Evolutionary conservation across 2,113 vertebrate genomes (phyloP), one percentile per base, ranked within the genome.

Genomic region (Pseudorhombus dupliciocellatus): DNA sequence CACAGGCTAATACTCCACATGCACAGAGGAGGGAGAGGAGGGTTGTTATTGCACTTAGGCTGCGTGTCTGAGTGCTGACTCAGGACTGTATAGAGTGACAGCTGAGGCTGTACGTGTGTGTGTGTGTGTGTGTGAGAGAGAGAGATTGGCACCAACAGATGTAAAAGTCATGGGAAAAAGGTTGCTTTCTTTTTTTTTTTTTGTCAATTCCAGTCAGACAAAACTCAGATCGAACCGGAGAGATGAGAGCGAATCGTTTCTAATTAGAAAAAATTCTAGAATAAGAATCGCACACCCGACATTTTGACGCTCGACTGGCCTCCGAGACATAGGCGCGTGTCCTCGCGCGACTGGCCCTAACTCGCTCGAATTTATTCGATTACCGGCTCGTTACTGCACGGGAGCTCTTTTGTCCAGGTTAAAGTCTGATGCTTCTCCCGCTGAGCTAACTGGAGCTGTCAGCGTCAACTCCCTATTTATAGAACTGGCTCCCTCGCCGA

Each of bases 381-480:
- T 80, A 75, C 56, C 37, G 77, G 77, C 78, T 82, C 34, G 80
- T 85, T 84, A 79, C 58, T 8, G 67, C 40, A 21, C 61, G 46
- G 77, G 67, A 75, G 84, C 82, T 88, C 69, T 79, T 55, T 85
- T 84, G 84, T 87, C 83, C 79, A n/a, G 63, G 81, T 87, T 87
- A 69, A 77, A 86, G 85, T 86, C 81, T 84, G 73, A 86, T 74
- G 86, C 75, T 86, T 83, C 79, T 87, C 80, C 75, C 70, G 12
- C 78, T 83, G 85, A 88, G 82, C 80, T 84, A 91, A 91, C 86
- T 40, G 83, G 84, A 89, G 88, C 82, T 79, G 88, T 91, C 89
- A 87, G 67, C 84, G 88, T 88, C 86, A 79, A 80, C 79, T 52
- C 53, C 81, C 86, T 91, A 90, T 90, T 90, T 89, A 90, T 91